Conservation (phyloP, 2,113 vertebrate species). For the Gyps fulvus region DNA sequence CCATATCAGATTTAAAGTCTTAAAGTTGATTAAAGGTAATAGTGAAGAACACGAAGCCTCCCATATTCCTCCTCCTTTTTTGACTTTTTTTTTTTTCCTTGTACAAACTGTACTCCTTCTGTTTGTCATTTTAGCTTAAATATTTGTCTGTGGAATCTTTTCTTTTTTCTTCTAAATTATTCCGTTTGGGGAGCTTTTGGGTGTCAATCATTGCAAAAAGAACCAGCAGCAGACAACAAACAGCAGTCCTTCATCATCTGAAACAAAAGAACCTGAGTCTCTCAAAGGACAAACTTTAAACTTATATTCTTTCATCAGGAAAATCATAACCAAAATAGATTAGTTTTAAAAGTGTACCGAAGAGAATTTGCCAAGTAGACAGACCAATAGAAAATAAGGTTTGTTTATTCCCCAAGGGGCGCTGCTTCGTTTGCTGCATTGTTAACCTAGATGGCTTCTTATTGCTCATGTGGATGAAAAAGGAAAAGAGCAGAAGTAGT, state of each 20-base stretch:
- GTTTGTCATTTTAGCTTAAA: neutral
- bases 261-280: neutral
- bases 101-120: neutral
- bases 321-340: conserved; percentile 17
- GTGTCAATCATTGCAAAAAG: neutral
- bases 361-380: neutral
- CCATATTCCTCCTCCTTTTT: neutral
- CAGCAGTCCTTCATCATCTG: neutral
- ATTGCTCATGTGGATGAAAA: neutral
- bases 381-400: neutral
- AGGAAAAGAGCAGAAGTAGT: neutral
- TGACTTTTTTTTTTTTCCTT: neutral
- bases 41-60: neutral
- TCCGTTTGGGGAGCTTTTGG: neutral
- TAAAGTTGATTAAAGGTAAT: neutral
- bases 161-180: neutral
- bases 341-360: neutral
- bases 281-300: neutral
- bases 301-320: neutral
- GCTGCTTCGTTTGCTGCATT: neutral
- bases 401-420: neutral
- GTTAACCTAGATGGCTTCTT: neutral
- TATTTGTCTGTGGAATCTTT: neutral
- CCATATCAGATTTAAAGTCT: neutral
- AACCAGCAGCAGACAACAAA: neutral